Percentiles rank a stretch among this genome's conserved stretches.
These are phyloP conservation scores for Cyclophora punctaria DNA, from an alignment of 2,888 invertebrate species.

Conservation along the genomic window DNA sequence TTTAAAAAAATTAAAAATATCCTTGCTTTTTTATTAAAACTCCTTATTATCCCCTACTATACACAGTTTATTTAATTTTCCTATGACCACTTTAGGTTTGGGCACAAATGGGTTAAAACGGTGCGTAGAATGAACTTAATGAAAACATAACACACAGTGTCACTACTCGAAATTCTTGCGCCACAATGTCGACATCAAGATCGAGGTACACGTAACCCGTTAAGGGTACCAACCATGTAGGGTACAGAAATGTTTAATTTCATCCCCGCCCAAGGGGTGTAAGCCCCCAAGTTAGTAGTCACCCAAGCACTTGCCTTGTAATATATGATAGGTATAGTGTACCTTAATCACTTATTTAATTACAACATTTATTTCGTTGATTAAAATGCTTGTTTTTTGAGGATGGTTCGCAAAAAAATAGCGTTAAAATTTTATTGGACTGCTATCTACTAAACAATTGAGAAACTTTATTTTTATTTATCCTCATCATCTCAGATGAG, in stretches of 20 bases:
- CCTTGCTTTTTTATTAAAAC: too few relatives aligned
- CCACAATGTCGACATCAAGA: slow-evolving; percentile 37
- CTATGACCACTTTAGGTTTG: too few relatives aligned
- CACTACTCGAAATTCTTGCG: slow-evolving; percentile 31
- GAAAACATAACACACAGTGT: slow-evolving; percentile 2
- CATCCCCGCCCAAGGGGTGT: slow-evolving; percentile 32
- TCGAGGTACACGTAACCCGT: slow-evolving; percentile 64
- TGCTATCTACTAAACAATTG: too few relatives aligned
- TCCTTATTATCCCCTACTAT: too few relatives aligned
- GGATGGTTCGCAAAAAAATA: slow-evolving; percentile 33
- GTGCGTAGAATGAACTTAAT: too few relatives aligned
- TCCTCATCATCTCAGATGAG: too few relatives aligned
- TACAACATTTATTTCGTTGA: slow-evolving; percentile 71
- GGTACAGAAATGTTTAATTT: slow-evolving; percentile 70
- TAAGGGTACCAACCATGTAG: slow-evolving; percentile 17
- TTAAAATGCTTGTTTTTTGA: slow-evolving; percentile 61
- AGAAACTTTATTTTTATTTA: too few relatives aligned
- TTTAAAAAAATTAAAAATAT: too few relatives aligned
- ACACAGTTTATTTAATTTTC: too few relatives aligned
- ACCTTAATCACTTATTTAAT: slow-evolving; percentile 71
- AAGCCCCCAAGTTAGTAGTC: slow-evolving; percentile 15
- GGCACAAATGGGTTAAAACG: too few relatives aligned
- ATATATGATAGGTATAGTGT: slow-evolving; percentile 67
- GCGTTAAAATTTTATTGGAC: background rate
- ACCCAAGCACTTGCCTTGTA: slow-evolving; percentile 55